phyloP scores from a whole-genome alignment of 1,140 invertebrate genomes.

The Popillia japonica region DNA sequence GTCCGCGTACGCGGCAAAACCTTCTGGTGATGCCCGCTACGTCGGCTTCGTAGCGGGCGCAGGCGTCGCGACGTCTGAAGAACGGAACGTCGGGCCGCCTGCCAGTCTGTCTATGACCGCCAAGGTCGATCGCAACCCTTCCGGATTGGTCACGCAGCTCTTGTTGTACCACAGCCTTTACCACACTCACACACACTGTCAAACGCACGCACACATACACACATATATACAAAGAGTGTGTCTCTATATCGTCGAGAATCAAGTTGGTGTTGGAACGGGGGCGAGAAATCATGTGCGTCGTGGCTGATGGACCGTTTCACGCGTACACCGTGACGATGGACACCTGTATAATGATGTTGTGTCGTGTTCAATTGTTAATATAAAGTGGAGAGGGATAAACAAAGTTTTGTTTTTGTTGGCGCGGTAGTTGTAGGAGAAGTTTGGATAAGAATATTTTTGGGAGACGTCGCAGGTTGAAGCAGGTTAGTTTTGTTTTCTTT shows the following conservation, averaged over 20 bases:
- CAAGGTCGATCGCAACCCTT: constrained; percentile 47
- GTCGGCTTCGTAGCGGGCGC: constrained; percentile 40
- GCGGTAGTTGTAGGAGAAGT: too few species aligned
- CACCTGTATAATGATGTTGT: neutral
- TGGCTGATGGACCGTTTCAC: neutral
- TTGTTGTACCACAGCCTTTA: too few species aligned
- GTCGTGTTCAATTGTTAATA: neutral
- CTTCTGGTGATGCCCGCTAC: neutral
- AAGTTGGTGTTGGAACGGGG: neutral
- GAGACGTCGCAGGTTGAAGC: too few species aligned
- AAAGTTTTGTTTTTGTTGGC: too few species aligned
- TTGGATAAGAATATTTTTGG: too few species aligned
- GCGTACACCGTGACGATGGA: neutral
- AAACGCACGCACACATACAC: too few species aligned
- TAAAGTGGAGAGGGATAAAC: too few species aligned
- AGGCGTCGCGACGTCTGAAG: constrained; percentile 46
- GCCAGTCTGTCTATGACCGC: constrained; percentile 53
- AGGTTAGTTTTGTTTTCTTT: neutral
- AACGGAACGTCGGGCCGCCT: constrained; percentile 50
- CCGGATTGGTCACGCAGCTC: neutral
- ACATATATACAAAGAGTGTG: too few species aligned
- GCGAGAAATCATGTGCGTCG: neutral
- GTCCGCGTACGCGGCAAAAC: too few species aligned
- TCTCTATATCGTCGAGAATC: too few species aligned
- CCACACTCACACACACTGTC: too few species aligned